Conservation (phyloP, 64 coral and sea anemone genomes). For the Stichodactyla helianthus region DNA sequence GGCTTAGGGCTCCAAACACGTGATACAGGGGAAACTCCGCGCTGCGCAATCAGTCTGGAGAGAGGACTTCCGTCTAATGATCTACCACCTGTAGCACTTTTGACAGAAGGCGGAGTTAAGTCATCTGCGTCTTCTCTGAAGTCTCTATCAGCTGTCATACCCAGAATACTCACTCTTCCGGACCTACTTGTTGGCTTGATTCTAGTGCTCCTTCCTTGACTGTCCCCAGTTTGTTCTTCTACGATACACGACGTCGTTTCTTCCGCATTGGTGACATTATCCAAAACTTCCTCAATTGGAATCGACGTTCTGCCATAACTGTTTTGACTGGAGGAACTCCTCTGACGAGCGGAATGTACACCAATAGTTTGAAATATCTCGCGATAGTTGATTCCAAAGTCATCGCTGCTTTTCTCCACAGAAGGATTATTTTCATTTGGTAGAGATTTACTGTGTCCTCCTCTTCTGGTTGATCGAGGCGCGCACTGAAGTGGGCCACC, state of each 20-base stretch:
- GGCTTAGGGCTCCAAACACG: constrained; percentile 79
- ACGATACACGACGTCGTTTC: constrained; percentile 70
- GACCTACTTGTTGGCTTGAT: background rate
- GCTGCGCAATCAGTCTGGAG: background rate
- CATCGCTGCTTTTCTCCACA: constrained; percentile 12
- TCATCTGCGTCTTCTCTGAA: constrained; percentile 66
- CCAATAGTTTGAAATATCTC: constrained; percentile 73
- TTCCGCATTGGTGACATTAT: constrained; percentile 16
- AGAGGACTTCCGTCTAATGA: background rate
- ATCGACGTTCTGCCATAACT: background rate
- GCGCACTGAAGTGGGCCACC: background rate
- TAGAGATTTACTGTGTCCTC: background rate
- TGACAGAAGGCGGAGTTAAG: background rate
- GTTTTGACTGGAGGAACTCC: constrained; percentile 1
- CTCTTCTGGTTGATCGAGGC: background rate
- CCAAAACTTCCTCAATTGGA: constrained; percentile 62
- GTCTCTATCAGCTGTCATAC: constrained; percentile 57
- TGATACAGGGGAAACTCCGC: constrained; percentile 9
- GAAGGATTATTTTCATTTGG: background rate
- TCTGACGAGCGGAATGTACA: constrained; percentile 12
- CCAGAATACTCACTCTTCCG: constrained; percentile 62
- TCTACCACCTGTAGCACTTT: constrained; percentile 9
- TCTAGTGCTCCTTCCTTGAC: background rate
- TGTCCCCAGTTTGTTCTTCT: constrained; percentile 40
- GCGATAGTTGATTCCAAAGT: constrained; percentile 67